Conservation (phyloP, 2,113 vertebrate genomes). For the Caloenas nicobarica region DNA sequence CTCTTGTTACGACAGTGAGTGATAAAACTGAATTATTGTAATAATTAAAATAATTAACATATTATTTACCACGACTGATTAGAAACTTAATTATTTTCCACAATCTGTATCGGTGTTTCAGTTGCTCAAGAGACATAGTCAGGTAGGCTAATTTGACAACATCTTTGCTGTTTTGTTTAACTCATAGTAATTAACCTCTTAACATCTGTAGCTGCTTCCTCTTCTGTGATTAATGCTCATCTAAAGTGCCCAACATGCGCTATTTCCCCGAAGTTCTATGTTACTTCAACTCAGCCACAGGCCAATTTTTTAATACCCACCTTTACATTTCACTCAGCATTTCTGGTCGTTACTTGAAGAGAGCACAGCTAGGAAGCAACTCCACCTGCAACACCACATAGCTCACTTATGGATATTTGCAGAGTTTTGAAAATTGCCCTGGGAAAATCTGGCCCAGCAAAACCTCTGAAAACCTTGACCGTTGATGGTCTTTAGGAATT, state of each 20-base stretch:
- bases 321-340: not conserved
- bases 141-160: not conserved
- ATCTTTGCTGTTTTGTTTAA: not conserved
- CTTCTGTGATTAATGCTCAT: not conserved
- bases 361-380: not conserved
- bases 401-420: not conserved
- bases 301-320: not conserved
- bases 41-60: not conserved
- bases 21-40: not conserved
- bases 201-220: constrained; percentile 9
- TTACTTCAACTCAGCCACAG: not conserved
- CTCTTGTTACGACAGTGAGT: not conserved
- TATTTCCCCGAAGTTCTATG: not conserved
- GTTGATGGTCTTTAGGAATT: not conserved
- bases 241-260: not conserved
- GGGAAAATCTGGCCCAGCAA: not conserved
- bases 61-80: not conserved
- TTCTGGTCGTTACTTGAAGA: not conserved
- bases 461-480: not conserved
- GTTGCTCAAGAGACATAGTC: not conserved
- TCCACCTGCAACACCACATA: not conserved
- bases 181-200: constrained; percentile 36
- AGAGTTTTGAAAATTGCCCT: not conserved
- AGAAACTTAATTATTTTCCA: constrained; percentile 16
- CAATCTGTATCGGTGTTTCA: not conserved